A percentile compares a stretch with the other conserved stretches of the same genome.
phyloP scores from a whole-genome alignment of 2,113 vertebrate species.

The Aix galericulata region DNA sequence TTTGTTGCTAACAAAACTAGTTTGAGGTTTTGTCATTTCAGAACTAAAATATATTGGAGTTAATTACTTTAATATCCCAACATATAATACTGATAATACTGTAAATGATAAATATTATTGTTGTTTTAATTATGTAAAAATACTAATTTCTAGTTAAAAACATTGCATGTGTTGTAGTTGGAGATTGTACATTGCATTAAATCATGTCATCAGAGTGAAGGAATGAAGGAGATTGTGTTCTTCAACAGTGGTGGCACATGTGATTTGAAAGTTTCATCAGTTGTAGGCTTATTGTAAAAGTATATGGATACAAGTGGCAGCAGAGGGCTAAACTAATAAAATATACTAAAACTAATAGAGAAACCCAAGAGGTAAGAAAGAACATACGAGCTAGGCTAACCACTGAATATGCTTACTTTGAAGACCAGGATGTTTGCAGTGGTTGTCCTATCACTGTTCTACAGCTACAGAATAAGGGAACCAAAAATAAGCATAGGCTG shows the following conservation, averaged over 20 bases:
- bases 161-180: not conserved
- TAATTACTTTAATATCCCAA: conserved; percentile 2
- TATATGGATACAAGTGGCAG: not conserved
- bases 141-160: not conserved
- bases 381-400: not conserved
- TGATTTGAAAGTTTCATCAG: not conserved
- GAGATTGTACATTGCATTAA: not conserved
- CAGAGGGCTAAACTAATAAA: not conserved
- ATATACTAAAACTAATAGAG: not conserved
- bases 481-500: not conserved
- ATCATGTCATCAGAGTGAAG: not conserved
- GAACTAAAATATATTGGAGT: not conserved
- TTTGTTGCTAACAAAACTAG: not conserved
- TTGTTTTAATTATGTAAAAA: not conserved
- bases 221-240: not conserved
- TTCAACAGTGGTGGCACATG: not conserved
- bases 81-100: not conserved
- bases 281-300: not conserved
- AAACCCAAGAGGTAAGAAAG: conserved; percentile 5
- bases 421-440: not conserved
- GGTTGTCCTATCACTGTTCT: not conserved
- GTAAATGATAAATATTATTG: not conserved
- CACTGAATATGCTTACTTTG: not conserved
- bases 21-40: not conserved
- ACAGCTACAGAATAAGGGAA: not conserved